Base-by-base conservation (phyloP, 2,797 vertebrate species). In the Echeneis naucrates region DNA sequence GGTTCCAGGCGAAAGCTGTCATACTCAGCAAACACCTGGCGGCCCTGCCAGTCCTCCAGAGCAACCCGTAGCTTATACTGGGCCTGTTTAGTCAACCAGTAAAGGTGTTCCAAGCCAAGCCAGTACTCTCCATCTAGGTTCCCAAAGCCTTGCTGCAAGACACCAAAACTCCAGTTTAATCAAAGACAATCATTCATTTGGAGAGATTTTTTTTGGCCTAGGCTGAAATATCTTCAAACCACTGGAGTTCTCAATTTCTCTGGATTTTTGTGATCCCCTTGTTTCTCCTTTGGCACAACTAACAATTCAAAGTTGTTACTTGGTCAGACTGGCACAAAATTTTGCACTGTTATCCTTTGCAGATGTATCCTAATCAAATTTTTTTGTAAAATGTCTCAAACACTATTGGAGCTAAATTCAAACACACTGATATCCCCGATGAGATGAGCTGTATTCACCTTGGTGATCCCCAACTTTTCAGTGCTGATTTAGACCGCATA, bases 31-130 rank as follows among this genome's bases (percentile, higher is more conserved):
- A 91, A 95, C 10, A 92, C 95, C 64, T 94, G 89, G 0, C 95
- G 93, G 1, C 96, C 96, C 40, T 95, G 95, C 97, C 97, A 98
- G 85, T 98, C 97, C 75, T 98, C 96, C 89, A 98, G 85, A 9
- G 90, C 84, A 57, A 98, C 93, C 5, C 94, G 92, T 1, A 98
- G 89, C 83, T 95, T 95, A 26, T 96, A 96, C 26, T 91, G 90
- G 63, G 82, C 88, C 83, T 96, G 96, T 69, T 91, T 92, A 7
- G 95, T 95, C 73, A 98, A 84, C 95, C 95, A 96, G 87, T 96
- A 92, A 38, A 96, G 92, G 23, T 95, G 92, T 70, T 98, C 97
- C 77, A 98, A 89, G 8, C 97, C 97, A 13, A 98, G 93, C 97
- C 97, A 98, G 59, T 97, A 96, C 81, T 98, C 97, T 3, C 96